These are phyloP conservation scores for Lepus townsendii DNA, from an alignment of 2,797 vertebrate genomes.

Conservation along the genomic window DNA sequence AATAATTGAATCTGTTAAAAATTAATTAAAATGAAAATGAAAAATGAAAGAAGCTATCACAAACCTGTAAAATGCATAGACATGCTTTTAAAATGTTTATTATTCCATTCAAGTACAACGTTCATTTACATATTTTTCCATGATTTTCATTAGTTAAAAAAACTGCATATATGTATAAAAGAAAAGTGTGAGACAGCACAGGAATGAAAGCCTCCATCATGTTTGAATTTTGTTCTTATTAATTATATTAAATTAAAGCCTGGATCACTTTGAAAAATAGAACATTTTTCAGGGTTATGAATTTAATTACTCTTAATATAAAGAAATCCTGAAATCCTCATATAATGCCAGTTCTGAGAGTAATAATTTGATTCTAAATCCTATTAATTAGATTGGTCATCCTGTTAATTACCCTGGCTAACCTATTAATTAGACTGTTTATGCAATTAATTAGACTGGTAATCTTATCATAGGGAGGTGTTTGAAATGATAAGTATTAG, in stretches of 20 bases:
- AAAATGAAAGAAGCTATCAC: no score
- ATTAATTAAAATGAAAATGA: no score
- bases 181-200: slow-evolving; percentile 69
- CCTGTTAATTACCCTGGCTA: not conserved
- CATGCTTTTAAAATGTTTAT: slow-evolving; percentile 77
- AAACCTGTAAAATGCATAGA: slow-evolving; percentile 47
- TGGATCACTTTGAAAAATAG: not conserved
- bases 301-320: slow-evolving; percentile 51
- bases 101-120: slow-evolving; percentile 76
- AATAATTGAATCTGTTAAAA: no score
- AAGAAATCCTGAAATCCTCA: slow-evolving; percentile 60
- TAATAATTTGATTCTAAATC: slow-evolving; percentile 6
- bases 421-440: no score
- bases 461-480: not conserved
- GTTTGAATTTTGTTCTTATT: not conserved
- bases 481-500: not conserved
- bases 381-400: not conserved
- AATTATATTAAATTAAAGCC: slow-evolving; percentile 27
- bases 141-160: slow-evolving; percentile 74
- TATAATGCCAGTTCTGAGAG: not conserved
- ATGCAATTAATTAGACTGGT: not conserved
- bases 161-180: slow-evolving; percentile 79
- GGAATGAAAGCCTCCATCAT: not conserved
- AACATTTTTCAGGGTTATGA: not conserved
- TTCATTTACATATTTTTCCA: slow-evolving; percentile 69